Evolutionary conservation across 2,888 invertebrate genomes (phyloP).

Genomic region (Philereme vetulata): DNA sequence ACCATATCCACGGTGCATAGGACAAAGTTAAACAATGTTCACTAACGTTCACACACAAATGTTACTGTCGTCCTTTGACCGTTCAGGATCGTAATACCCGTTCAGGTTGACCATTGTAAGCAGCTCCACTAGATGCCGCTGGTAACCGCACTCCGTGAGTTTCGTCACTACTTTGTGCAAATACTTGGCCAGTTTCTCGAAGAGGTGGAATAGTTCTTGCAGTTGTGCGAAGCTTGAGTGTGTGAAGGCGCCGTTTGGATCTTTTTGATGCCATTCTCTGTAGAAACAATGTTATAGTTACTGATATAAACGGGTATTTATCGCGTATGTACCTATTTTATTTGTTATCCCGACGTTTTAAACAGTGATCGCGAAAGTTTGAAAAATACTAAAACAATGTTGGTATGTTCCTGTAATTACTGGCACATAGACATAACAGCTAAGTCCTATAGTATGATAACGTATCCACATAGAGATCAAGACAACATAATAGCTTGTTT

Average conservation of each 20-base stretch:
- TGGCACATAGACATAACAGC: too few relatives aligned
- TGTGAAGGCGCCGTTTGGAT: slow-evolving; percentile 71
- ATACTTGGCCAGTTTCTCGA: slow-evolving; percentile 84
- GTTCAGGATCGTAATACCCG: slow-evolving; percentile 78
- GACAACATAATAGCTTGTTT: too few relatives aligned
- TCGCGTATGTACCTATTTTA: too few relatives aligned
- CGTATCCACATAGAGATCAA: too few relatives aligned
- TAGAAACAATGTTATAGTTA: slow-evolving; percentile 39
- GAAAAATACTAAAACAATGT: too few relatives aligned
- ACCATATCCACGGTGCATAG: too few relatives aligned
- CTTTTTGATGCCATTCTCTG: slow-evolving; percentile 83
- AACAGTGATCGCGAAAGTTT: too few relatives aligned
- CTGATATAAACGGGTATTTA: too few relatives aligned
- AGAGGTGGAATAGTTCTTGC: slow-evolving; percentile 84
- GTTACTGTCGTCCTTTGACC: slow-evolving; percentile 58
- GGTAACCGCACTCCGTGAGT: slow-evolving; percentile 86
- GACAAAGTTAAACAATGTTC: too few relatives aligned
- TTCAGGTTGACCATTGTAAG: slow-evolving; percentile 87
- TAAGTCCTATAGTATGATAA: too few relatives aligned
- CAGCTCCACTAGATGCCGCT: slow-evolving; percentile 86
- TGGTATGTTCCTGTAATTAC: too few relatives aligned
- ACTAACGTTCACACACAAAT: slow-evolving; percentile 35
- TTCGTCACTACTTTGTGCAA: slow-evolving; percentile 85
- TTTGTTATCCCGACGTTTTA: too few relatives aligned
- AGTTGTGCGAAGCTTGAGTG: slow-evolving; percentile 84